Base-by-base conservation (phyloP, 2,113 vertebrate genomes). In the Antennarius striatus region DNA sequence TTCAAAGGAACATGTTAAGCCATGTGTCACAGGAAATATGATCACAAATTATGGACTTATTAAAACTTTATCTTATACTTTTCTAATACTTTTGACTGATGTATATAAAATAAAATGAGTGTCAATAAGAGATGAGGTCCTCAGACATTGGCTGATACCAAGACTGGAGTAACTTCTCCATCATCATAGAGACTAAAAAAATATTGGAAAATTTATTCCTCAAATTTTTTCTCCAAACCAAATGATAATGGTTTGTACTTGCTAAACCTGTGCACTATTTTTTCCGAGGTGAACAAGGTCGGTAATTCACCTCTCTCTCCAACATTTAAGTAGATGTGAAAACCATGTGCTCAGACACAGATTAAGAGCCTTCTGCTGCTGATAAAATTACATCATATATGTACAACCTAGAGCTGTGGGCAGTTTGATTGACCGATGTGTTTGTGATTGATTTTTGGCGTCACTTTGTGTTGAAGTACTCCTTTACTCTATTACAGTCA, bases 371-470 rank as follows among this genome's bases (percentile, higher is more conserved):
- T 56, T 17, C 5, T 50, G 39, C 53, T 56, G 49, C 60, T 75
- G 36, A 61, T 66, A 45, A 30, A 39, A 60, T 84, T 74, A 65
- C 62, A 6, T 81, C 64, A 80, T 74, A 63, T 77, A 77, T 75
- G 74, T 55, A 32, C 51, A 68, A 39, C 46, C 73, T 53, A 16
- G 43, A 49, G 75, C 75, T 75, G 65, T 49, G 68, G 63, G 75
- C 68, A 65, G 68, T 60, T 60, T 66, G 76, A 80, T 83, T 83
- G 74, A 83, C 56, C 63, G 61, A 48, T 62, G 59, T 56, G 69
- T 82, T 79, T 64, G 63, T 32, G 56, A 89, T 86, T 74, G 84
- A 89, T 88, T 78, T 77, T 29, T 61, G 58, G 71, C 81, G 46
- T 85, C 61, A 79, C 75, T 64, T 66, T 52, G 17, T 63, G 73